phyloP scores from a whole-genome alignment of 2,797 vertebrate genomes.

The Cyprinella venusta region DNA sequence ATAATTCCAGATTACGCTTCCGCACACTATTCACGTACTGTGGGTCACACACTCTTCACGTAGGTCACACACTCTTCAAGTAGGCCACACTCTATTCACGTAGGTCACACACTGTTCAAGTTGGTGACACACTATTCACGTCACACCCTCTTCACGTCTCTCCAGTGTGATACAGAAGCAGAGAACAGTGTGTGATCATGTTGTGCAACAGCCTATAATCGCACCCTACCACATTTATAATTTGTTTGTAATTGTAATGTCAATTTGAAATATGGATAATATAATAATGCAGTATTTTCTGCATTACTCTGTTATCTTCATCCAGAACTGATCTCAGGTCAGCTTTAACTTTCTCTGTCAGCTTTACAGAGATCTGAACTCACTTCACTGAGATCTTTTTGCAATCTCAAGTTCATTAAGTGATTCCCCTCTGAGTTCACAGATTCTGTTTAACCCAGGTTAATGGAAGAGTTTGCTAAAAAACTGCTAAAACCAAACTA shows the following conservation, averaged over 20 bases:
- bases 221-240: background rate
- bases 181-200: slow-evolving; percentile 14
- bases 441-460: too few species aligned
- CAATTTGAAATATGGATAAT: background rate
- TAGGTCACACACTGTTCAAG: too few species aligned
- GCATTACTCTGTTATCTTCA: background rate
- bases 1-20: too few species aligned
- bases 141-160: too few species aligned
- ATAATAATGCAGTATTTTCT: background rate
- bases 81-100: too few species aligned
- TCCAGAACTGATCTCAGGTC: slow-evolving; percentile 10
- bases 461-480: too few species aligned
- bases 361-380: background rate
- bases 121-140: too few species aligned
- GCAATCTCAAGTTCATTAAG: background rate
- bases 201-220: background rate
- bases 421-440: background rate
- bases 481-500: too few species aligned
- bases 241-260: background rate
- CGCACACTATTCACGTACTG: too few species aligned
- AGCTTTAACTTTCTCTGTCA: background rate
- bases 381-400: background rate
- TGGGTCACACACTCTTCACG: too few species aligned
- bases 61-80: too few species aligned
- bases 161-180: background rate